Conservation (phyloP, 1,140 invertebrate genomes). For the Lerema accius region DNA sequence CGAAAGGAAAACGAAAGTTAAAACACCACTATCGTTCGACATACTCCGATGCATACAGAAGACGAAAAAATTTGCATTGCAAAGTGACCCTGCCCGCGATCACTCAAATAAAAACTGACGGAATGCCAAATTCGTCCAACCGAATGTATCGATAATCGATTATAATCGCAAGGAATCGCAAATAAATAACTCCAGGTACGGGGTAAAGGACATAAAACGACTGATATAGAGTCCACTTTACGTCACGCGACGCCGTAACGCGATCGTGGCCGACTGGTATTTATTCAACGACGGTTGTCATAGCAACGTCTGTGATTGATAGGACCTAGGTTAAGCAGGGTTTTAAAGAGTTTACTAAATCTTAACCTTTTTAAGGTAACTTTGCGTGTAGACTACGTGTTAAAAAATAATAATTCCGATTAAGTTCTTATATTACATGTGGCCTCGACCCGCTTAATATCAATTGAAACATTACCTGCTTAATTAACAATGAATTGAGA, state of each 20-base stretch:
- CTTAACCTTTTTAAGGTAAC: too few relatives aligned
- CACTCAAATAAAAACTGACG: background rate
- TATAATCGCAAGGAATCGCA: conserved; percentile 12
- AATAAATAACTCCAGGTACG: conserved; percentile 8
- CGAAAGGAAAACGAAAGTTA: conserved; percentile 25
- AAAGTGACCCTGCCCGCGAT: conserved; percentile 13
- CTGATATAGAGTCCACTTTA: conserved; percentile 25
- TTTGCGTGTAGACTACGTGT: background rate
- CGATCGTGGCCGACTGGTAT: background rate
- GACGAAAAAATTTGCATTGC: conserved; percentile 20
- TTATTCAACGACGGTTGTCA: conserved; percentile 19
- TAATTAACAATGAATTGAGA: too few relatives aligned
- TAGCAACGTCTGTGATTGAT: background rate
- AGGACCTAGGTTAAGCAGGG: too few relatives aligned
- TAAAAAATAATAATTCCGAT: background rate
- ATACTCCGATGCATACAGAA: conserved; percentile 8
- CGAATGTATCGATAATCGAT: conserved; percentile 16
- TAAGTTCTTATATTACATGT: too few relatives aligned
- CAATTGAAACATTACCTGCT: too few relatives aligned
- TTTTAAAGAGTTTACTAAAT: too few relatives aligned
- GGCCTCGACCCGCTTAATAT: too few relatives aligned
- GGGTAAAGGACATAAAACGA: conserved; percentile 25
- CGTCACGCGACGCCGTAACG: conserved; percentile 23
- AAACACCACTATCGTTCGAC: conserved; percentile 9
- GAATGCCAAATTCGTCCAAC: conserved; percentile 3